Conservation (phyloP, 1,140 invertebrate species). For the Aphelenchoides besseyi region DNA sequence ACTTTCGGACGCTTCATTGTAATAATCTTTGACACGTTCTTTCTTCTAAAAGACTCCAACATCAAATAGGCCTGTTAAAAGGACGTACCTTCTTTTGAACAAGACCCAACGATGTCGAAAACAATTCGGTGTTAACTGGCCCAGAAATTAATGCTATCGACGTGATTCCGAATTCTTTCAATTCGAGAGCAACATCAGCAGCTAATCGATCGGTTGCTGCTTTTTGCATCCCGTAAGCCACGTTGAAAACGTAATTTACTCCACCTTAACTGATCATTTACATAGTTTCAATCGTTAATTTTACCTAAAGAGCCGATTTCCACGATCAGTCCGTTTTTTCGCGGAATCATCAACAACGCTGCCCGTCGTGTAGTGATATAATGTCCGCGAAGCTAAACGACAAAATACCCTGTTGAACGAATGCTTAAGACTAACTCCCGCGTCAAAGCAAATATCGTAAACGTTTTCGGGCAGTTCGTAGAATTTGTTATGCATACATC, state of each 20-base stretch:
- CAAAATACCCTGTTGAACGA: too few relatives aligned
- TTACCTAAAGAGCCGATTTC: slow-evolving; percentile 18
- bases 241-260: slow-evolving; percentile 53
- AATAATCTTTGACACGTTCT: not conserved
- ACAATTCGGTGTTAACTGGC: slow-evolving; percentile 60
- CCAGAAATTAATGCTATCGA: slow-evolving; percentile 63
- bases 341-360: slow-evolving; percentile 16
- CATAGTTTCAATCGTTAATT: too few relatives aligned
- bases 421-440: too few relatives aligned
- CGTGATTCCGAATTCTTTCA: slow-evolving; percentile 62
- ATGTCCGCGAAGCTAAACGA: slow-evolving; percentile 18
- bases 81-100: not conserved
- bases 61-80: too few relatives aligned
- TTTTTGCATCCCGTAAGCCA: slow-evolving; percentile 64
- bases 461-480: slow-evolving; percentile 17
- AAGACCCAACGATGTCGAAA: not conserved
- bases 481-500: slow-evolving; percentile 13
- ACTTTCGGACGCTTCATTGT: not conserved
- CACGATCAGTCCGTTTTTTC: slow-evolving; percentile 18
- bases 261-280: not conserved
- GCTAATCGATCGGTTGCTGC: slow-evolving; percentile 64
- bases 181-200: slow-evolving; percentile 63
- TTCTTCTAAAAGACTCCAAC: slow-evolving; percentile 15
- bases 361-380: slow-evolving; percentile 20
- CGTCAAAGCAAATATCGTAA: slow-evolving; percentile 8